Base-by-base conservation (phyloP, 2,797 vertebrate species). In the Fratercula arctica region DNA sequence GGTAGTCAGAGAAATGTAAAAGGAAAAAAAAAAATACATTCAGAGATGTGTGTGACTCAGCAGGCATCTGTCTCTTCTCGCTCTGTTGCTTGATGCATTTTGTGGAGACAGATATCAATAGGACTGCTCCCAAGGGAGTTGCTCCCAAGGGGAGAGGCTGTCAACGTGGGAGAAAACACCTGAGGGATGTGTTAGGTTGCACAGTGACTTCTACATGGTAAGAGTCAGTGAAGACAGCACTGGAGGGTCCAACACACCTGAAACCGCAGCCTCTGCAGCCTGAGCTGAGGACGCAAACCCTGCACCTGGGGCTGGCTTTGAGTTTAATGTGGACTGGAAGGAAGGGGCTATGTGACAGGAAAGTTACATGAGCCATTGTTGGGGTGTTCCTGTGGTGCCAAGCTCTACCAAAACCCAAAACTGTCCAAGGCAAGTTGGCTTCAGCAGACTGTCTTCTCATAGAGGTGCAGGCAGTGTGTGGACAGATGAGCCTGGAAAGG, bases 261-360 rank as follows among this genome's bases (percentile, higher is more conserved):
- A 87, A 82, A 66, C 3, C 1, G 2, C 39, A 23, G 8, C 29
- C 21, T 57, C 35, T 60, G 37, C 0, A 10, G 28, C 19, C n/a
- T 60, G 15, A 70, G 9, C 7, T 56, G 64, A 64, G 33, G 24
- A 70, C 93, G 14, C 1, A 61, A 83, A 10, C 10, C 6, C 24
- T 56, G 9, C 12, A 66, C 39, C 6, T 33, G 9, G 35, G 4
- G 16, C 26, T 72, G 29, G 26, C 14, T 69, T 85, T 85, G 39
- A 41, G 5, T 31, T 66, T 66, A 57, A 48, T 0, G 0, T 2
- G 4, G 39, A 8, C 7, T 67, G 15, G 20, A 81, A 70, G 17
- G 57, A 82, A 73, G 8, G 6, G 39, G 21, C 11, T 43, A 7
- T 31, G 7, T 54, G 43, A 59, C 35, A 48, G 12, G 9, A 21